phyloP scores from a whole-genome alignment of 2,113 vertebrate species.

The Pyxicephalus adspersus region DNA sequence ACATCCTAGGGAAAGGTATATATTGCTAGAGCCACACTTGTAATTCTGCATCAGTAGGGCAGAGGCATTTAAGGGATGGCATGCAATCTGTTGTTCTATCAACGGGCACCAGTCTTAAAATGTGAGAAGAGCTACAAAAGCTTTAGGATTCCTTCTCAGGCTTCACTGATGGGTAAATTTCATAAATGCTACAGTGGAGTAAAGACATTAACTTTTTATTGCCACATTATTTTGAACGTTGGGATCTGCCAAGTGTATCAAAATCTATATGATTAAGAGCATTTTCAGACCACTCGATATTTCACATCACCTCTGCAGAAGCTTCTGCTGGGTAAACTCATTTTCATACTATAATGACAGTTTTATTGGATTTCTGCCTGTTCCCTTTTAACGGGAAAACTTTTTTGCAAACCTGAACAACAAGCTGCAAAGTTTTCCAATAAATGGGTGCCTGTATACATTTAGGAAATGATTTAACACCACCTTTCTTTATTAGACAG shows the following conservation, averaged over 20 bases:
- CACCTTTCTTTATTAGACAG: neutral
- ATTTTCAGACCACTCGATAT: neutral
- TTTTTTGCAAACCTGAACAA: neutral
- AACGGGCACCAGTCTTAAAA: slow-evolving; percentile 32
- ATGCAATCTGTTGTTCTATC: slow-evolving; percentile 37
- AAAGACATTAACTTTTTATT: slow-evolving; percentile 14
- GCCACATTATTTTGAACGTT: neutral
- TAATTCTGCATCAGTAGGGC: slow-evolving; percentile 25
- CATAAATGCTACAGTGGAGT: neutral
- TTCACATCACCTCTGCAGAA: neutral
- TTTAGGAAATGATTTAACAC: neutral
- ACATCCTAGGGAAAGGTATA: neutral
- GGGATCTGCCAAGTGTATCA: neutral
- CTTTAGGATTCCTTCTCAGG: neutral
- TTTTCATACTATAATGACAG: slow-evolving; percentile 2
- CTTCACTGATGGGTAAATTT: slow-evolving; percentile 19
- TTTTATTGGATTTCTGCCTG: neutral
- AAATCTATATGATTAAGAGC: slow-evolving; percentile 15
- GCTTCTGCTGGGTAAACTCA: neutral
- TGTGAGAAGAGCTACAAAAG: neutral
- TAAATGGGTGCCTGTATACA: neutral
- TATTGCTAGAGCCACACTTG: neutral
- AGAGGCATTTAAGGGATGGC: neutral
- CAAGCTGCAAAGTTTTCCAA: neutral
- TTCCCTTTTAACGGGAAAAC: neutral